These are phyloP conservation scores for Drosophila pullipes DNA, from an alignment of 2,888 invertebrate genomes.

Conservation along the genomic window DNA sequence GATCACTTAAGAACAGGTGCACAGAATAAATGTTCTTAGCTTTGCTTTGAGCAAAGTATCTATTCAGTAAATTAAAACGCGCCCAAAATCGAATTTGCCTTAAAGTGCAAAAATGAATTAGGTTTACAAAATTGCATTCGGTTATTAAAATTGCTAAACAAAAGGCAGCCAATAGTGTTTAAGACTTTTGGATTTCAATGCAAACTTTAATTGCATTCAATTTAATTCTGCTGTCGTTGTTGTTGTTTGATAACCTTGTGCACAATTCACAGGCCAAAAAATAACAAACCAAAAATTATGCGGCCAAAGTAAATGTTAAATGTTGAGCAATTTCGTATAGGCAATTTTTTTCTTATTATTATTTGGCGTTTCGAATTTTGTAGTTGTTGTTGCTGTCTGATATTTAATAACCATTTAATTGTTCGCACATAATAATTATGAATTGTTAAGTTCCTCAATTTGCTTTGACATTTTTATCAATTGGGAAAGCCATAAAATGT, in stretches of 20 bases:
- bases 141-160: conserved; percentile 71
- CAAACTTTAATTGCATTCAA: conserved; percentile 80
- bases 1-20: conserved; percentile 22
- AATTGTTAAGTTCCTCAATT: conserved; percentile 54
- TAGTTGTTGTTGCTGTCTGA: conserved; percentile 19
- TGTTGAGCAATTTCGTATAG: conserved; percentile 69
- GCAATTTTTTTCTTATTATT: conserved; percentile 39
- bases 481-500: conserved; percentile 17
- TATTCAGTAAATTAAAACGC: conserved; percentile 11
- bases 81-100: conserved; percentile 27
- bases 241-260: conserved; percentile 78
- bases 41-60: conserved; percentile 20
- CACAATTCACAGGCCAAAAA: conserved; percentile 69
- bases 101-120: conserved; percentile 43
- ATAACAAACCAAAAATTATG: conserved; percentile 50
- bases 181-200: conserved; percentile 69
- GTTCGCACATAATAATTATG: conserved; percentile 18
- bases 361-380: conserved; percentile 21
- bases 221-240: conserved; percentile 49
- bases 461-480: conserved; percentile 57
- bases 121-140: conserved; percentile 68
- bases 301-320: conserved; percentile 76
- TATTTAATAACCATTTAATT: conserved; percentile 42
- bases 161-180: conserved; percentile 53
- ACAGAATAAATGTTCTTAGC: conserved; percentile 1